phyloP scores from a whole-genome alignment of 1,140 invertebrate genomes.

The Ooceraea biroi region DNA sequence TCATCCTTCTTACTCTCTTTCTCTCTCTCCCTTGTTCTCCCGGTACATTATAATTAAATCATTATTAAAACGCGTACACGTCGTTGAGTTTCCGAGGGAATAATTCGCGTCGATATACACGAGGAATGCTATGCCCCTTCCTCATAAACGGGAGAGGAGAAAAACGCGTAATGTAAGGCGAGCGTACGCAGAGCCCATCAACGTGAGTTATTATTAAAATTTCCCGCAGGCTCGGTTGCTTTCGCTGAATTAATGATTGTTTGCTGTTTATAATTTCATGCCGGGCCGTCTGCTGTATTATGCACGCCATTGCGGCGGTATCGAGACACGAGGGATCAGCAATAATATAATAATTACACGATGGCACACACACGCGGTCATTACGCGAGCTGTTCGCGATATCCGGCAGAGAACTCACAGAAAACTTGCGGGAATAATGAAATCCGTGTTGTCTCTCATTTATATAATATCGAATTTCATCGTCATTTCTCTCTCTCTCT shows the following conservation, averaged over 20 bases:
- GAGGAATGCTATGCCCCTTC: constrained; percentile 30
- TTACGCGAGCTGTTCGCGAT: constrained; percentile 30
- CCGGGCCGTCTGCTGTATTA: constrained; percentile 40
- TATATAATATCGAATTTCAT: not conserved
- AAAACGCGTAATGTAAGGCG: constrained; percentile 45
- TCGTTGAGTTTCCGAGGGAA: constrained; percentile 30
- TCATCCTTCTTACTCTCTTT: not conserved
- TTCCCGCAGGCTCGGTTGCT: constrained; percentile 54
- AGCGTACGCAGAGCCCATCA: not conserved
- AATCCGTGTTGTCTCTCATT: constrained; percentile 21
- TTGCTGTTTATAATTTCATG: constrained; percentile 67
- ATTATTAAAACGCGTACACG: constrained; percentile 33
- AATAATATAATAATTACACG: constrained; percentile 64
- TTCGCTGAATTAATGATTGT: constrained; percentile 63
- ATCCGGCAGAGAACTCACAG: not conserved
- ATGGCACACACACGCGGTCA: constrained; percentile 37
- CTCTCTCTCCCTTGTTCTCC: not conserved
- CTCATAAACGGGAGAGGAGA: not conserved
- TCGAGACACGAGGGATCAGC: constrained; percentile 25
- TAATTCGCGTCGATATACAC: constrained; percentile 43
- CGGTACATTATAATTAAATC: constrained; percentile 60
- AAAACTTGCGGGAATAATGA: constrained; percentile 40
- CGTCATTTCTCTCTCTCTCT: not conserved
- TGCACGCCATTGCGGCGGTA: constrained; percentile 42
- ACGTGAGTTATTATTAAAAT: constrained; percentile 65